Percentiles rank a stretch among this genome's conserved stretches.
Evolutionary conservation across 1,140 invertebrate genomes (phyloP).

Genomic region (Anastrepha obliqua): DNA sequence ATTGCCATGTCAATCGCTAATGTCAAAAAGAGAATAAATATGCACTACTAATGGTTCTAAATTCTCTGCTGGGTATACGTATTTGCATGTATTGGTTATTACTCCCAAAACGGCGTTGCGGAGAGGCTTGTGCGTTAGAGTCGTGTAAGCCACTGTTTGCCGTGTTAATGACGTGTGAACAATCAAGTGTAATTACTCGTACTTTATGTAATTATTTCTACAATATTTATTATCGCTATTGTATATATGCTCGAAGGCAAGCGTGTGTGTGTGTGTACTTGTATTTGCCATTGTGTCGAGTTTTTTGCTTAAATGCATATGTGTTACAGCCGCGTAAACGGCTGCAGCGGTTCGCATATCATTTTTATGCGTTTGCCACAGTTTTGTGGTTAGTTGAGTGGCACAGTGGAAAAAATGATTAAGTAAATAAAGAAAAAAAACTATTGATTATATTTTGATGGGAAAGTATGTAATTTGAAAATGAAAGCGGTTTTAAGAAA

Average conservation of each 20-base stretch:
- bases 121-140: conserved; percentile 16
- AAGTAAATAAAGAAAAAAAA: background rate
- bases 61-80: too few relatives aligned
- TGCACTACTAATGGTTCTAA: too few relatives aligned
- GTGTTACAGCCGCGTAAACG: background rate
- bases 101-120: background rate
- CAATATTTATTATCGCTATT: conserved; percentile 35
- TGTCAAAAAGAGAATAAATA: too few relatives aligned
- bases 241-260: background rate
- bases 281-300: background rate
- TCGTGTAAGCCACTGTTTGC: conserved; percentile 39
- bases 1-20: too few relatives aligned
- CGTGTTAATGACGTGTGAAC: conserved; percentile 43
- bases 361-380: conserved; percentile 22
- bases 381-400: background rate
- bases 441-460: background rate
- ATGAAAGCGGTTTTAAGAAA: too few relatives aligned
- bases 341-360: background rate
- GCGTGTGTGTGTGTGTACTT: background rate
- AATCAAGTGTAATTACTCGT: conserved; percentile 46
- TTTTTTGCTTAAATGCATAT: background rate
- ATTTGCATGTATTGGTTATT: background rate
- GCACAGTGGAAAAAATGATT: background rate
- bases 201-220: conserved; percentile 53
- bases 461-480: background rate